A percentile compares a stretch with the other conserved stretches of the same genome.
Conservation (phyloP, 1,140 invertebrate genomes). For the Orchesella cincta region DNA sequence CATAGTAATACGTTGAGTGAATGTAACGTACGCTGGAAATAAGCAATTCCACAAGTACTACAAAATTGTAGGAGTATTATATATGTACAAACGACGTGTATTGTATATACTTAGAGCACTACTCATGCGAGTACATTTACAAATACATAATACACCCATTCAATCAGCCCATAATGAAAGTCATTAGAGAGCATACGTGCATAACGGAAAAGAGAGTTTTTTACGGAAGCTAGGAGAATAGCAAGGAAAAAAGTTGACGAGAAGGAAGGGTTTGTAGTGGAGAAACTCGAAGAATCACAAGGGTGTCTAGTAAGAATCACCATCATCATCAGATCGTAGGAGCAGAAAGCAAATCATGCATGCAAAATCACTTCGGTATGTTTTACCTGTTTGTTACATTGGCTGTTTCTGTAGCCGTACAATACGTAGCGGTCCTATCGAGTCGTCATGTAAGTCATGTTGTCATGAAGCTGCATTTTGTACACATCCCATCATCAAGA, state of each 20-base stretch:
- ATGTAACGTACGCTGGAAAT: neutral
- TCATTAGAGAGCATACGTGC: conserved; percentile 29
- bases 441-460: neutral
- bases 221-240: conserved; percentile 4
- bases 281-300: conserved; percentile 1
- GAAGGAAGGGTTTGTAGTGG: neutral
- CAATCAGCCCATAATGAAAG: conserved; percentile 21
- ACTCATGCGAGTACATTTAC: neutral
- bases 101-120: neutral
- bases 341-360: conserved; percentile 15
- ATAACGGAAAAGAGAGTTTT: conserved; percentile 24
- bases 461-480: neutral
- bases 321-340: neutral
- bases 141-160: conserved; percentile 10
- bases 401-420: conserved; percentile 17
- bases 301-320: conserved; percentile 16
- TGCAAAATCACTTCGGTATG: conserved; percentile 21
- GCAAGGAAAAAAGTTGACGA: neutral
- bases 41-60: neutral
- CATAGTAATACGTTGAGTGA: neutral
- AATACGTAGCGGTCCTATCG: neutral
- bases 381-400: conserved; percentile 9
- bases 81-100: neutral
- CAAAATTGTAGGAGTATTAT: neutral
- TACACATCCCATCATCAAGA: conserved; percentile 5